A percentile compares a stretch with the other conserved stretches of the same genome.
These are phyloP conservation scores for Stegodyphus mimosarum DNA, from an alignment of 1,140 invertebrate species.

Conservation along the genomic window DNA sequence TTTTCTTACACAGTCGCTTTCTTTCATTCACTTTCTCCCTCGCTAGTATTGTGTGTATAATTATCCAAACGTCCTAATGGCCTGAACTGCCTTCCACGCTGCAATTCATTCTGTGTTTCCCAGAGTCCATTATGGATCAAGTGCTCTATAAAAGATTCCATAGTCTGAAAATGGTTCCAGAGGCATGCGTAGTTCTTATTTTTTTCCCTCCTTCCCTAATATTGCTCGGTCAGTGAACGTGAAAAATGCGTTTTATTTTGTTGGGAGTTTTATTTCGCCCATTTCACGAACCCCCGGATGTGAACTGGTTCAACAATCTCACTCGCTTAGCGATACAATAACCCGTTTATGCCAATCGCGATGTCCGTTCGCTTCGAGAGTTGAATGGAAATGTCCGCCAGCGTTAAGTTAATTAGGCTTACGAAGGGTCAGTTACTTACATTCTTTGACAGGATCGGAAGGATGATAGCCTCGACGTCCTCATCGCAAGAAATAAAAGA, in stretches of 20 bases:
- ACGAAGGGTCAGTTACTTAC: no score
- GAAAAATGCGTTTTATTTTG: slow-evolving; percentile 31
- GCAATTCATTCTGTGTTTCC: slow-evolving; percentile 1
- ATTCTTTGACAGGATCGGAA: no score
- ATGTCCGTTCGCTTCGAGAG: not conserved
- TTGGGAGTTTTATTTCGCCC: not conserved
- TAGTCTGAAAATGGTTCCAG: slow-evolving; percentile 15
- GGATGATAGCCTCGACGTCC: no score
- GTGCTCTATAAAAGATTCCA: slow-evolving; percentile 17
- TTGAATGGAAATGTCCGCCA: no score
- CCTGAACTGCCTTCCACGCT: slow-evolving; percentile 20
- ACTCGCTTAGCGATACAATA: slow-evolving; percentile 23
- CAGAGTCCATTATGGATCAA: not conserved
- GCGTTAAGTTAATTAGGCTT: no score
- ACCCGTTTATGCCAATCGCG: slow-evolving; percentile 39
- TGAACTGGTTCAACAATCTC: slow-evolving; percentile 53
- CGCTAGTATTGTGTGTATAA: slow-evolving; percentile 6
- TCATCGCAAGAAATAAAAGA: no score
- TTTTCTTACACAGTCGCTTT: not conserved
- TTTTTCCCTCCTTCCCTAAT: slow-evolving; percentile 28
- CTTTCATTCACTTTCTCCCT: not conserved
- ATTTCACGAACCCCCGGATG: slow-evolving; percentile 36
- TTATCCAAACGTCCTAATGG: slow-evolving; percentile 27
- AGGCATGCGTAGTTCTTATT: slow-evolving; percentile 18
- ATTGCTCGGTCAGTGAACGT: slow-evolving; percentile 56